A percentile compares a stretch with the other conserved stretches of the same genome.
phyloP scores from a whole-genome alignment of 2,113 vertebrate species.

The Halichoerus grypus region DNA sequence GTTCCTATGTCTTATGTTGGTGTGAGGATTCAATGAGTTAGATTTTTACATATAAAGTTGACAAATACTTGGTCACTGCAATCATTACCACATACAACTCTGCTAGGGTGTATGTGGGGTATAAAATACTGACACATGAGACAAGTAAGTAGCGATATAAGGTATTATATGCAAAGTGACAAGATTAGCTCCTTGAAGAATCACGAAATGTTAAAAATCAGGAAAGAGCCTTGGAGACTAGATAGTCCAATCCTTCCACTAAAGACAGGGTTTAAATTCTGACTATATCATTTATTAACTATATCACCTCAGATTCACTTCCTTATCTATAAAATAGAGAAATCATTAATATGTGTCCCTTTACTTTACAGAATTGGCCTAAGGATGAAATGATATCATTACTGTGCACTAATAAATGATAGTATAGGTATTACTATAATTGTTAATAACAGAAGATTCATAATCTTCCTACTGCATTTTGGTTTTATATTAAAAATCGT shows the following conservation, averaged over 20 bases:
- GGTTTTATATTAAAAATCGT: constrained; percentile 57
- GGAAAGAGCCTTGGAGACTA: not conserved
- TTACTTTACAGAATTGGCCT: not conserved
- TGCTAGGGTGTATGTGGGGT: not conserved
- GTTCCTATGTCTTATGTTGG: not conserved
- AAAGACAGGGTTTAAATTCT: not conserved
- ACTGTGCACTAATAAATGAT: not conserved
- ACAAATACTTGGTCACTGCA: not conserved
- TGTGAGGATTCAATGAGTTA: not conserved
- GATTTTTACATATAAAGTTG: not conserved
- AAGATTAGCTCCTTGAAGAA: not conserved
- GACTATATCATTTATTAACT: not conserved
- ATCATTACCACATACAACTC: not conserved
- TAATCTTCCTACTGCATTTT: constrained; percentile 40
- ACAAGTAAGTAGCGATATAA: not conserved
- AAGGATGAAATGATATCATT: constrained; percentile 13
- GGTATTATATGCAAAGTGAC: not conserved
- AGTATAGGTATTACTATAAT: not conserved
- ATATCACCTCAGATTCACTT: not conserved
- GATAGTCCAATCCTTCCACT: not conserved
- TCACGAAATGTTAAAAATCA: not conserved
- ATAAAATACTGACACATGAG: not conserved
- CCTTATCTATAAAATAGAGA: not conserved
- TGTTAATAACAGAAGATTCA: not conserved
- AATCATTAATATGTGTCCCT: not conserved